Evolutionary conservation across 2,888 invertebrate species (phyloP), one percentile per base, ranked within the genome.

Genomic region (Schizotus pectinicornis): DNA sequence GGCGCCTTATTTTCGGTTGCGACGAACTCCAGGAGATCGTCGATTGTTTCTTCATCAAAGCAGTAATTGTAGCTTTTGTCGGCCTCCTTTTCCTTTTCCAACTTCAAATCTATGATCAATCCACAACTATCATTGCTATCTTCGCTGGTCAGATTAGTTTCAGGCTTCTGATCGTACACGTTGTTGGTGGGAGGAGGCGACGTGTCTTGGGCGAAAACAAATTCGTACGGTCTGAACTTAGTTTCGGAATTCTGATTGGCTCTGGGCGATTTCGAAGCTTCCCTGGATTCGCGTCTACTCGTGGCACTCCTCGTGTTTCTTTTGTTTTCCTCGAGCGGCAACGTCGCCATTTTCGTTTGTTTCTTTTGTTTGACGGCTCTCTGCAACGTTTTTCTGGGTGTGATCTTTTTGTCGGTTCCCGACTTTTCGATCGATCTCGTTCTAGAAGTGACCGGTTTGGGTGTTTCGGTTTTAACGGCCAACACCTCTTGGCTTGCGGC

Each of bases 71-170:
- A 13, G n/a, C 43, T 48, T 47, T 37, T 9, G 9, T 46, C 41
- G 3, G 30, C 12, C 0, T 31, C 13, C 7, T 41, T 41, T 33
- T 6, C 6, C 12, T 8, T 31, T 30, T 35, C 43, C 47, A 38
- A 22, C 5, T 14, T 32, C 14, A 41, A 35, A 38, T 62, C 64
- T 37, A 65, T 65, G 35, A 55, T 54, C 35, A 64, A 46, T 53
- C 61, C 63, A 36, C 51, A 50, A 48, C 67, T 67, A 34, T 67
- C 67, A 14, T 63, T 67, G 39, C 67, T 65, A n/a, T 67, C 64
- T 42, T 64, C 62, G 38, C 57, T 63, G 38, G 56, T 56, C 3
- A 58, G 32, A 37, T 34, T 55, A 9, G 45, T 34, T 45, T 55
- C 58, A 34, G 43, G 46, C 14, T 49, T 43, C 38, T 61, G 51